Evolutionary conservation across 2,113 vertebrate genomes (phyloP), one percentile per base, ranked within the genome.

Genomic region (Varanus komodoensis): DNA sequence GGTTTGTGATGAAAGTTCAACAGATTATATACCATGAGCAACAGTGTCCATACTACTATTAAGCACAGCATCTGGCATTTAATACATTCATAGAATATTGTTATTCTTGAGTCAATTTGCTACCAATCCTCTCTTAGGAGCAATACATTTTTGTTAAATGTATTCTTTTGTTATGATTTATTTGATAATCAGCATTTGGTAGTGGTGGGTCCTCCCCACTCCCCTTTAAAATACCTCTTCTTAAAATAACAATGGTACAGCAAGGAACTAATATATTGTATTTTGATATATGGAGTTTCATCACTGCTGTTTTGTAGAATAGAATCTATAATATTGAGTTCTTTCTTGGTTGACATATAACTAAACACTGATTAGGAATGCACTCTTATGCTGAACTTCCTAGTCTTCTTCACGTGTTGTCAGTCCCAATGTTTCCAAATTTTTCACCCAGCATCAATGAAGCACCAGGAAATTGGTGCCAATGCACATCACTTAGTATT

Each of bases 121-220:
- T 75, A 92, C 7, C 23, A 64, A 87, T 57, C 54, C 27, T 79
- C 32, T 89, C 71, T 90, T 91, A 89, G 48, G 86, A 15, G n/a
- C 0, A 0, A 86, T 92, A 75, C 81, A 86, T 8, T 71, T 84
- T 50, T 52, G 25, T 29, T 38, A 87, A 78, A 67, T 32, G 1
- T 48, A 29, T 44, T 78, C 84, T 82, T 89, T 84, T 87, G 6
- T 84, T 48, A 34, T 75, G 3, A 64, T 14, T 21, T 34, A 52
- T 32, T 9, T 64, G 85, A 80, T 11, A 50, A 73, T 32, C 80
- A 92, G n/a, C 48, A 86, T 92, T 84, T 89, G 82, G 27, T 68
- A 82, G 3, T 82, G 57, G 7, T 86, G 61, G 34, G 0, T 64
- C 34, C 12, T 74, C 6, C 64, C 32, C 44, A 68, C 38, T n/a